Percentiles rank a stretch among this genome's conserved stretches.
Conservation (phyloP, 1,140 invertebrate species). For the Caenorhabditis tropicalis region DNA sequence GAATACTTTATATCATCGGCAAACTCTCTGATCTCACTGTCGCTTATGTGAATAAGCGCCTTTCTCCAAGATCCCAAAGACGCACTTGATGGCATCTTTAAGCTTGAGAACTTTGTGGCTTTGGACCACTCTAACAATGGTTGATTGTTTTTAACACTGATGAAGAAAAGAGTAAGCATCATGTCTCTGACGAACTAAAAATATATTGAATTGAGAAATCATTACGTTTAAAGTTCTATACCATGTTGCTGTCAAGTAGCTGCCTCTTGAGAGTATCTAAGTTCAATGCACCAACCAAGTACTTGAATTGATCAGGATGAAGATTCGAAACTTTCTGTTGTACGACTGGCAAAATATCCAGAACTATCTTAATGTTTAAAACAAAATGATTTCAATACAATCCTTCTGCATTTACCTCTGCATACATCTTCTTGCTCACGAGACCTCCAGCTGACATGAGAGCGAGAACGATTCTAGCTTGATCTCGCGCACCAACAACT, state of each 20-base stretch:
- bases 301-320: constrained; percentile 24
- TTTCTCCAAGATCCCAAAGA: not conserved
- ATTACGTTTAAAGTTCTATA: not conserved
- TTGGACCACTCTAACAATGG: not conserved
- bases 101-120: not conserved
- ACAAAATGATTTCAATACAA: not conserved
- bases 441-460: not conserved
- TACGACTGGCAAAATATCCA: constrained; percentile 30
- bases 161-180: constrained; percentile 36
- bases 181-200: constrained; percentile 55
- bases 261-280: constrained; percentile 27
- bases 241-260: constrained; percentile 13
- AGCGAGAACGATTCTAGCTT: constrained; percentile 5
- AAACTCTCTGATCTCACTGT: constrained; percentile 5
- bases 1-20: constrained; percentile 31
- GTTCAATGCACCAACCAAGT: constrained; percentile 10
- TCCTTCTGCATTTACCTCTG: not conserved
- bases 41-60: not conserved
- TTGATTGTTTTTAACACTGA: constrained; percentile 35
- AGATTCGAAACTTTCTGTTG: not conserved
- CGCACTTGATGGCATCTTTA: constrained; percentile 14
- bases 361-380: not conserved
- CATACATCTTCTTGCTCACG: constrained; percentile 18
- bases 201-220: not conserved
- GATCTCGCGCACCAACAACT: not conserved